These are phyloP conservation scores for Brachyhypopomus occidentalis DNA, from an alignment of 2,113 vertebrate species.

Conservation along the genomic window DNA sequence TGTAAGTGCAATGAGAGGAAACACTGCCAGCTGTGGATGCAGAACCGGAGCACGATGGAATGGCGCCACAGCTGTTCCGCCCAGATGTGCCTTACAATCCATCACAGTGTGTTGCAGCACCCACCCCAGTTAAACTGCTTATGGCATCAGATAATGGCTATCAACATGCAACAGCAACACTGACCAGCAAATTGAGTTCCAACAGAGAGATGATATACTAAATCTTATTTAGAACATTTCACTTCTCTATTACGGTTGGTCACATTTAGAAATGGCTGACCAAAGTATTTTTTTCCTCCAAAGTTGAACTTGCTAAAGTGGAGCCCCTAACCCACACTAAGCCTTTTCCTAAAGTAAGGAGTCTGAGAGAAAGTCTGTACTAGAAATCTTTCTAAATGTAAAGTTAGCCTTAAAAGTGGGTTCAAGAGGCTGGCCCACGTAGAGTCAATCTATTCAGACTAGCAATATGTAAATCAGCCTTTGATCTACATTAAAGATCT, in stretches of 20 bases:
- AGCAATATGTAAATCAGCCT: conserved; percentile 22
- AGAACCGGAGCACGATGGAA: conserved; percentile 26
- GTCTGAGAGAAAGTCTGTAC: not conserved
- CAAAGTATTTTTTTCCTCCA: not conserved
- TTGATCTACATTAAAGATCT: conserved; percentile 23
- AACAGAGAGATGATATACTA: conserved; percentile 27
- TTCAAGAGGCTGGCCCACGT: conserved; percentile 8
- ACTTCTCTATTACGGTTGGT: not conserved
- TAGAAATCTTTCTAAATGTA: conserved; percentile 5
- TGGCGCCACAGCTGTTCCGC: conserved; percentile 62
- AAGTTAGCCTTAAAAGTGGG: conserved; percentile 3
- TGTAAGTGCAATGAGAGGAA: conserved; percentile 56
- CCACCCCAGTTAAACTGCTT: conserved; percentile 57
- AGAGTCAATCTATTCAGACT: conserved; percentile 24
- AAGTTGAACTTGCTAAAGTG: not conserved
- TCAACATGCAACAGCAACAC: conserved; percentile 42
- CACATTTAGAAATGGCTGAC: not conserved
- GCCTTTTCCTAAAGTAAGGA: not conserved
- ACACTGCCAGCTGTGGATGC: conserved; percentile 57
- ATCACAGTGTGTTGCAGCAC: conserved; percentile 63
- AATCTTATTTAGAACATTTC: conserved; percentile 22
- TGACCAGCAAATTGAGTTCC: conserved; percentile 52
- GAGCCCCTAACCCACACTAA: not conserved
- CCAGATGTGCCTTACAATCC: conserved; percentile 63
- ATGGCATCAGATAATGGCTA: conserved; percentile 55